These are phyloP conservation scores for Colius striatus DNA, from an alignment of 2,113 vertebrate genomes.

Conservation along the genomic window DNA sequence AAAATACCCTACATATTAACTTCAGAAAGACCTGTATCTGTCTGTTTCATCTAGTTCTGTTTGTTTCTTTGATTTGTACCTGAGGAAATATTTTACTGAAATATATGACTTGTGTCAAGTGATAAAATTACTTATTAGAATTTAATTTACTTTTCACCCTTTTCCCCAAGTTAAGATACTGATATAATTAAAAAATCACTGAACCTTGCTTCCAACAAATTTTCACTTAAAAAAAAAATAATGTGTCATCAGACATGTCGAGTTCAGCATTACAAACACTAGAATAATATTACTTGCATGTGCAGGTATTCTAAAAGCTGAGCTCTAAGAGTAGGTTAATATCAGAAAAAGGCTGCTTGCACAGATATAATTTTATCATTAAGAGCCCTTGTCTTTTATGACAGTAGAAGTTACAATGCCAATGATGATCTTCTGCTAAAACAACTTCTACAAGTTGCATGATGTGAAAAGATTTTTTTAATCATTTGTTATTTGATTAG, in stretches of 20 bases:
- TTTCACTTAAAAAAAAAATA: not conserved
- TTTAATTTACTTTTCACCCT: not conserved
- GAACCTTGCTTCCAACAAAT: not conserved
- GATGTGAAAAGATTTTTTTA: not conserved
- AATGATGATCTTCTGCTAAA: not conserved
- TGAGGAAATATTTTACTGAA: not conserved
- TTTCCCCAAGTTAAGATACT: not conserved
- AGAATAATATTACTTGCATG: not conserved
- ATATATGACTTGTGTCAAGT: not conserved
- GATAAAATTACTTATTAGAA: not conserved
- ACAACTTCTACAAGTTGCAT: not conserved
- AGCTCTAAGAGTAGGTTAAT: not conserved
- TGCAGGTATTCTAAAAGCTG: not conserved
- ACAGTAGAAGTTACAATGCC: not conserved
- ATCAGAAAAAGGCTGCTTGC: not conserved
- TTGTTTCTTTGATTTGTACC: not conserved
- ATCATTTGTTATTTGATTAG: not conserved
- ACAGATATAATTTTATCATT: not conserved
- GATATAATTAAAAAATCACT: not conserved
- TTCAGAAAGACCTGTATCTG: fast-evolving
- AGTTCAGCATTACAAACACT: not conserved
- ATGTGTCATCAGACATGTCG: not conserved
- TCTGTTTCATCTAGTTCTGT: not conserved
- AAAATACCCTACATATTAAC: not conserved
- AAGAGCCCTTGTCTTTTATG: not conserved